Evolutionary conservation across 2,797 vertebrate genomes (phyloP), one percentile per base, ranked within the genome.

Genomic region (Tapirus indicus): DNA sequence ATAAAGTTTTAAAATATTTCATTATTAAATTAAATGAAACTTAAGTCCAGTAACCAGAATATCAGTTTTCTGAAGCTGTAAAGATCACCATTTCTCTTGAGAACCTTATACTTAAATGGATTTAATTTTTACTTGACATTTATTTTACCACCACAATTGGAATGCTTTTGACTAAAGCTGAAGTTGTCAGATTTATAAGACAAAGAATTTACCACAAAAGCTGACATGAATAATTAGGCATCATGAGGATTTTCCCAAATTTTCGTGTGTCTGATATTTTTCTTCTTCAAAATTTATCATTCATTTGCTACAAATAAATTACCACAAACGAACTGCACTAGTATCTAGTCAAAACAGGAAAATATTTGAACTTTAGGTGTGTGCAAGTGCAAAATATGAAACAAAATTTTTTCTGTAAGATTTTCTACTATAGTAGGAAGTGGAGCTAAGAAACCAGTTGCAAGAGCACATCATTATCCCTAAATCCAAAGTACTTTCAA

Each of bases 121-220:
- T 78, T 60, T 82, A 64, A 90, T 75, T 91, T 96, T 88, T 93
- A 88, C 29, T 91, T 88, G 35, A 60, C 11, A 83, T 71, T 86
- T 89, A 80, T 80, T 97, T 94, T 85, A 6, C 35, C 44, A 90
- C 4, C 64, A 91, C 35, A 93, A 91, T 75, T 93, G 29, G 16
- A 80, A 38, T 80, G 20, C 4, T 85, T 91, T 72, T 58, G 0
- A 96, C 85, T 60, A 95, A 80, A 80, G 13, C 25, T 71, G 20
- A 60, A 91, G 38, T 83, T 62, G 58, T 47, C 62, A 78, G 29
- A 93, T 92, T 92, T 91, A 47, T 52, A 85, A 54, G n/a, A 52
- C 1, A 89, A 83, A 78, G 25, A 82, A 75, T 29, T 54, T 1
- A 85, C n/a, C 60, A 66, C 14, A 60, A 64, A 92, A 72, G 14